These are phyloP conservation scores for Tricholaema leucomelas DNA, from an alignment of 2,113 vertebrate species.

Conservation along the genomic window DNA sequence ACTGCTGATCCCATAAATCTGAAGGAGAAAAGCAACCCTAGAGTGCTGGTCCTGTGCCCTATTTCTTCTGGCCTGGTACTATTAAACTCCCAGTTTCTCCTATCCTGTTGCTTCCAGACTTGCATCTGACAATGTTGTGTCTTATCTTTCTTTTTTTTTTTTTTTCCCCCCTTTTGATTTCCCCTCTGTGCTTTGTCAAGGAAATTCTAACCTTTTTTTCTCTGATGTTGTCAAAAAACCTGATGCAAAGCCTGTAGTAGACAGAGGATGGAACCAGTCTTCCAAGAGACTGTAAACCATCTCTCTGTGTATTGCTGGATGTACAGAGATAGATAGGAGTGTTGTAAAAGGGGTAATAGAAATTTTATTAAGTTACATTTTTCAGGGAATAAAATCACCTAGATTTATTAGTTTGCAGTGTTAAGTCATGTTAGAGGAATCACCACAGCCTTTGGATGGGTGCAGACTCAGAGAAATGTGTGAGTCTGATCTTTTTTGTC, in stretches of 20 bases:
- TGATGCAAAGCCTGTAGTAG: not conserved
- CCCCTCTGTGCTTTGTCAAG: not conserved
- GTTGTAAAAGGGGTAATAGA: not conserved
- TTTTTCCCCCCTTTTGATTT: fast-evolving
- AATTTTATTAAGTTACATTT: not conserved
- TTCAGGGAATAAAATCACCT: not conserved
- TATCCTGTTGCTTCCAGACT: not conserved
- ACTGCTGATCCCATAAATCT: not conserved
- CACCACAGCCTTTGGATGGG: not conserved
- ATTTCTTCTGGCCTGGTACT: not conserved
- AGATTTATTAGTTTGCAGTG: not conserved
- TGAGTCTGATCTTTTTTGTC: not conserved
- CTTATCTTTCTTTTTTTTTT: too few species aligned
- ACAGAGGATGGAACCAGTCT: not conserved
- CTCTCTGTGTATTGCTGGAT: not conserved
- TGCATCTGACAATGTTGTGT: not conserved
- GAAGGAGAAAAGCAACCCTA: not conserved
- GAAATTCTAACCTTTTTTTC: not conserved
- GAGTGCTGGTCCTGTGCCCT: not conserved
- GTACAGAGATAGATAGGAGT: not conserved
- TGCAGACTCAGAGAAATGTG: not conserved
- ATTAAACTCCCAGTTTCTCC: not conserved
- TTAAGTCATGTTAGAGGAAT: not conserved
- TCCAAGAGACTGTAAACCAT: not conserved
- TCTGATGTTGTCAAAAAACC: not conserved